Evolutionary conservation across 2,888 invertebrate species (phyloP), one percentile per base, ranked within the genome.

Genomic region (Orthosia incerta): DNA sequence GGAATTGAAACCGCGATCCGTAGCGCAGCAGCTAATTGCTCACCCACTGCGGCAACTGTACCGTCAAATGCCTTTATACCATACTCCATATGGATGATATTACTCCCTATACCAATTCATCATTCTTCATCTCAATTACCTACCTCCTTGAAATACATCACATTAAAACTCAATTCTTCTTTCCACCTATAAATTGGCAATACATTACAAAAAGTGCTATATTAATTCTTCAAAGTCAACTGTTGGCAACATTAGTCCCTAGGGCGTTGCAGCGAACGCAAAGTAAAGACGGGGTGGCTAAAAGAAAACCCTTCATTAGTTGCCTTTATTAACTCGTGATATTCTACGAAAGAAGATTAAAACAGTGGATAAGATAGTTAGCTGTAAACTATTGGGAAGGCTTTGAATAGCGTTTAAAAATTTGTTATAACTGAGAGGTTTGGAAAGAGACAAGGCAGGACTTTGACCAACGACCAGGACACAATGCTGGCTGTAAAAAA

Each of bases 281-380:
- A 80, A 77, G 69, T 72, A 74, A 83, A 80, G 86, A 71, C 64
- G 74, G 74, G 74, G 74, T 74, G 66, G 79, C 76, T 80, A 82
- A 91, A 91, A 90, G 89, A 90, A 91, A 91, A 89, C 89, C 88
- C 88, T 89, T 89, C 90, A 89, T 92, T 91, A 91, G 89, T 87
- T 83, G 85, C 85, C 87, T 89, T 91, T 92, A 91, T 91, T 92
- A 91, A 89, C 88, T 90, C 83, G 89, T 87, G 87, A 89, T 89
- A 88, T 87, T 87, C 85, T 71, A 68, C 57, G 80, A 78, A 72
- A 26, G 13, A 60, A 9, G 2, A 50, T 57, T 31, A 0, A 5
- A 0, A 20, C 4, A 23, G 4, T 82, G 80, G 82, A 88, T 86
- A 50, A 53, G 87, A 80, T 68, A 83, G 51, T 71, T 48, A 2